These are phyloP conservation scores for Caenorhabditis zanzibari DNA, from an alignment of 2,888 invertebrate genomes.

Conservation along the genomic window DNA sequence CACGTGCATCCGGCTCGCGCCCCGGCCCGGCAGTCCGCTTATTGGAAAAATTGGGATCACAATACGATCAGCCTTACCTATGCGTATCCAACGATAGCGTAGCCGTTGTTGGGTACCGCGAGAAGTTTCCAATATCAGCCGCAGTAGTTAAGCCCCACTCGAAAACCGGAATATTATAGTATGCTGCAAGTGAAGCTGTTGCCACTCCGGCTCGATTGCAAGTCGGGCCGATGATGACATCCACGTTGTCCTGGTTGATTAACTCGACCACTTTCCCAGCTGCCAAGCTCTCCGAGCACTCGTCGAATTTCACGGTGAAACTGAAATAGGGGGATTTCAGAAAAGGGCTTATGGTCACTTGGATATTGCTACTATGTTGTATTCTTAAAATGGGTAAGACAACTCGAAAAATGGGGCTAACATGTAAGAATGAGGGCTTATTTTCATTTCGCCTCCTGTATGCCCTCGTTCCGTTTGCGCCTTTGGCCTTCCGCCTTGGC, in stretches of 20 bases:
- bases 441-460: too few relatives aligned
- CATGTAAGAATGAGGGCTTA: too few relatives aligned
- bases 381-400: too few relatives aligned
- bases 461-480: too few relatives aligned
- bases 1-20: too few relatives aligned
- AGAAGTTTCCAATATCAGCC: slow-evolving; percentile 48
- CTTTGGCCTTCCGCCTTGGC: too few relatives aligned
- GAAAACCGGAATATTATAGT: slow-evolving; percentile 66
- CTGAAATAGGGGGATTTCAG: slow-evolving; percentile 24
- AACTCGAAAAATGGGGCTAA: too few relatives aligned
- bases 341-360: background rate
- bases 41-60: background rate
- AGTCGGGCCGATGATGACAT: slow-evolving; percentile 77
- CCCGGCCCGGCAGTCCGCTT: too few relatives aligned
- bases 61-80: background rate
- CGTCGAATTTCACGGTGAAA: slow-evolving; percentile 57
- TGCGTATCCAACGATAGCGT: slow-evolving; percentile 41
- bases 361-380: too few relatives aligned
- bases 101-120: slow-evolving; percentile 60
- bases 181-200: slow-evolving; percentile 60
- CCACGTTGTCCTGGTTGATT: slow-evolving; percentile 61
- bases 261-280: slow-evolving; percentile 70
- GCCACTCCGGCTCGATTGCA: slow-evolving; percentile 72
- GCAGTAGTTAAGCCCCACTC: slow-evolving; percentile 66
- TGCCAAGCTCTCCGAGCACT: slow-evolving; percentile 73